These are phyloP conservation scores for Epinephelus lanceolatus DNA, from an alignment of 2,113 vertebrate species.

Conservation along the genomic window DNA sequence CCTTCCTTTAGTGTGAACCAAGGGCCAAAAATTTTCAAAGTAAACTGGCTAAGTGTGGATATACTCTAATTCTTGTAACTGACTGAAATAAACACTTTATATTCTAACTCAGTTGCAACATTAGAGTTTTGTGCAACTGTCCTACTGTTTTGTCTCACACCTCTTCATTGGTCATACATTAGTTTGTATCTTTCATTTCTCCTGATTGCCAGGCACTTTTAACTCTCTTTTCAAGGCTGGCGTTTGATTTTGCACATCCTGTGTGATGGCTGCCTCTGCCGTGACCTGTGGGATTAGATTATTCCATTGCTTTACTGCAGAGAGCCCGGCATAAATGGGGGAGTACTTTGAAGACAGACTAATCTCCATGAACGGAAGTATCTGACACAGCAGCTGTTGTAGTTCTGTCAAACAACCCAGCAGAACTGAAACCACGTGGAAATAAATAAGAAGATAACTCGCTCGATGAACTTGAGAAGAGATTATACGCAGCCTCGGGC, in stretches of 20 bases:
- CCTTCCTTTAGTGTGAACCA: not conserved
- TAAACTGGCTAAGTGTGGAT: not conserved
- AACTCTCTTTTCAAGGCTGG: too few relatives aligned
- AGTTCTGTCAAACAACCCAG: conserved; percentile 11
- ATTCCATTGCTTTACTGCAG: not conserved
- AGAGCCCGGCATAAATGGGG: not conserved
- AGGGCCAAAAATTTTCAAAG: not conserved
- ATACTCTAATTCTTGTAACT: not conserved
- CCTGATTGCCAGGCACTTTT: too few relatives aligned
- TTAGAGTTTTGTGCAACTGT: not conserved
- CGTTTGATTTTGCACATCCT: not conserved
- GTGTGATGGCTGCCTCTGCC: not conserved
- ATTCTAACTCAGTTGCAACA: not conserved
- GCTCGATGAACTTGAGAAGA: not conserved
- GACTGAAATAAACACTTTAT: not conserved
- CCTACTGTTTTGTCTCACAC: not conserved
- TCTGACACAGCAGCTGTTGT: conserved; percentile 35
- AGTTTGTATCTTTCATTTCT: too few relatives aligned
- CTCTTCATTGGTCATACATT: not conserved
- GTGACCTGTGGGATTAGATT: conserved; percentile 14
- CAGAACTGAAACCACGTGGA: not conserved
- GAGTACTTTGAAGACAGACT: conserved; percentile 27
- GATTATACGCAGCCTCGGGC: not conserved
- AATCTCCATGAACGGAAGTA: conserved; percentile 21
- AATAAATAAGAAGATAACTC: not conserved